These are phyloP conservation scores for Netelia inedita DNA, from an alignment of 2,888 invertebrate genomes.

Conservation along the genomic window DNA sequence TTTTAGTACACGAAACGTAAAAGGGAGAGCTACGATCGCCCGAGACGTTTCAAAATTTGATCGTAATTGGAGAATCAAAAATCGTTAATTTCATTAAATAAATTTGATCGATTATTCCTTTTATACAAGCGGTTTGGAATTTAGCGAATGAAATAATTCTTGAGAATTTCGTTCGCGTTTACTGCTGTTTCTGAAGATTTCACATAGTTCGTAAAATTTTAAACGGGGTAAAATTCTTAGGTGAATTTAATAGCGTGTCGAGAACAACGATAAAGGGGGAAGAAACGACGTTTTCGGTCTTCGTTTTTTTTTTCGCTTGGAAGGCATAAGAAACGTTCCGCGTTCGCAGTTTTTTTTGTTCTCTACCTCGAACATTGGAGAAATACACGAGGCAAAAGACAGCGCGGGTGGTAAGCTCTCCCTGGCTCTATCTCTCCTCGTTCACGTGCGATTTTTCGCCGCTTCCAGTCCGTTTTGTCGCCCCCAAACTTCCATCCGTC, in stretches of 20 bases:
- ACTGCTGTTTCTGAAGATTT: no score
- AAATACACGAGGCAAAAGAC: conserved; percentile 8
- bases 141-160: no score
- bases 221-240: no score
- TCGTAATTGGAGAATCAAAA: not conserved
- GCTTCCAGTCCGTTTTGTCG: conserved; percentile 65
- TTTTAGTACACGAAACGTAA: not conserved
- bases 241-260: no score
- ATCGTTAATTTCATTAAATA: not conserved
- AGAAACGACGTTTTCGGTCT: not conserved
- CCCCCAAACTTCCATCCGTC: conserved; percentile 58
- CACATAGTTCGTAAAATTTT: no score
- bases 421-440: conserved; percentile 47
- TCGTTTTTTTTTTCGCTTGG: not conserved
- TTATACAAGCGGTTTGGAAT: no score
- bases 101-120: no score
- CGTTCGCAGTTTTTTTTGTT: not conserved
- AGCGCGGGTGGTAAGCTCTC: conserved; percentile 41
- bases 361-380: not conserved
- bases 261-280: no score
- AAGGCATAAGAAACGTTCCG: not conserved
- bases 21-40: not conserved
- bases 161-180: no score
- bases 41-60: not conserved
- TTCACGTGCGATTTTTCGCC: conserved; percentile 67